Conservation (phyloP, 2,113 vertebrate species). For the Scytalopus superciliaris region DNA sequence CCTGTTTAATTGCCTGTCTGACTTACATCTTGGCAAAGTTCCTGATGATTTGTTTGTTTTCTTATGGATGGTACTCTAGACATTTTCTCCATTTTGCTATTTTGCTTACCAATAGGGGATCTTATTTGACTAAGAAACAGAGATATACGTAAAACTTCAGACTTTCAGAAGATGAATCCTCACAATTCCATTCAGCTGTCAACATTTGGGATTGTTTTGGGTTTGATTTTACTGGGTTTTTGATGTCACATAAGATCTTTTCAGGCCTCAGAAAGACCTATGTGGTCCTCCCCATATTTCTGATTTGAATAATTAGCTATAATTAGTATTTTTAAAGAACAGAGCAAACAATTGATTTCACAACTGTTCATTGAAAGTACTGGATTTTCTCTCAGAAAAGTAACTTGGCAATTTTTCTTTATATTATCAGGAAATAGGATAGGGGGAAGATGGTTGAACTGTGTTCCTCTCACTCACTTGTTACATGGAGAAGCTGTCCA, state of each 20-base stretch:
- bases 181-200: background rate
- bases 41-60: background rate
- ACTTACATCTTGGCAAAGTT: background rate
- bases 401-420: background rate
- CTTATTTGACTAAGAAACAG: background rate
- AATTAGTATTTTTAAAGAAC: background rate
- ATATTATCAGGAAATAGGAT: background rate
- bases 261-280: background rate
- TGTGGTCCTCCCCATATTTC: background rate
- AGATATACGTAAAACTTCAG: background rate
- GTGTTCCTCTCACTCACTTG: background rate
- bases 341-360: background rate
- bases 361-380: background rate
- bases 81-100: background rate
- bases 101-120: background rate
- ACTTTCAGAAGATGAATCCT: background rate
- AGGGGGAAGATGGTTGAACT: background rate
- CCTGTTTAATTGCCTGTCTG: background rate
- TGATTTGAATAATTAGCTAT: background rate
- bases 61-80: background rate
- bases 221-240: background rate
- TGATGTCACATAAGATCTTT: background rate
- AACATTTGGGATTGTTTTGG: background rate
- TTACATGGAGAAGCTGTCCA: background rate
- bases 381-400: background rate